Base-by-base conservation (phyloP, 2,113 vertebrate species). In the Rhipidura dahli region DNA sequence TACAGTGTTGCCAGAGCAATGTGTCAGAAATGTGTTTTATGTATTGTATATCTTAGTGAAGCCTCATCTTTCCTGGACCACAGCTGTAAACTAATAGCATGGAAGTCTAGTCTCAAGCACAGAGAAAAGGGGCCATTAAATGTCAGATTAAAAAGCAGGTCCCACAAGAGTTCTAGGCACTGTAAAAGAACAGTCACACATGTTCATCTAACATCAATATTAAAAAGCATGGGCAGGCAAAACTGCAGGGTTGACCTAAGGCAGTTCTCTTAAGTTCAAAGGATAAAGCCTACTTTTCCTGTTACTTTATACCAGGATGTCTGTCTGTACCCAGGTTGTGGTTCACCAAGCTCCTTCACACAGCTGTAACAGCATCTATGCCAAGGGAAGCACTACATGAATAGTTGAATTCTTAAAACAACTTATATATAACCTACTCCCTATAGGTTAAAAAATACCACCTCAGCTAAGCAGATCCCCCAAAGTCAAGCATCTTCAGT, bases 1-100 rank as follows among this genome's bases (percentile, higher is more conserved):
- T 18, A 37, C 27, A 39, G 72, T 24, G 14, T 23, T 79, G 81
- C 90, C 87, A 68, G 30, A 6, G 66, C 22, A 50, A 69, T 2
- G 21, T 53, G 26, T 94, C 92, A 16, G 89, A 89, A 93, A 83
- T 0, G 70, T 89, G 87, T 16, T 95, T 97, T 94, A 96, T 94
- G 83, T 60, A 56, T 91, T 60, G 5, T 6, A 39, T 37, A 33
- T 84, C 86, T 73, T 45, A 80, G 75, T 54, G 81, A 91, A 65
- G 76, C 76, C 91, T 90, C 93, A 53, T 73, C 61, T 68, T 89
- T 83, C 69, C 92, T 59, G n/a, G 57, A 39, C 57, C 23, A 70
- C 65, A 45, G 59, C 90, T 85, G 30, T 71, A 92, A 93, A 78
- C 79, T 85, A 82, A 96, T 45, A 66, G 77, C 24, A 35, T 15